Evolutionary conservation across 2,113 vertebrate genomes (phyloP).

Genomic region (Lagenorhynchus albirostris): DNA sequence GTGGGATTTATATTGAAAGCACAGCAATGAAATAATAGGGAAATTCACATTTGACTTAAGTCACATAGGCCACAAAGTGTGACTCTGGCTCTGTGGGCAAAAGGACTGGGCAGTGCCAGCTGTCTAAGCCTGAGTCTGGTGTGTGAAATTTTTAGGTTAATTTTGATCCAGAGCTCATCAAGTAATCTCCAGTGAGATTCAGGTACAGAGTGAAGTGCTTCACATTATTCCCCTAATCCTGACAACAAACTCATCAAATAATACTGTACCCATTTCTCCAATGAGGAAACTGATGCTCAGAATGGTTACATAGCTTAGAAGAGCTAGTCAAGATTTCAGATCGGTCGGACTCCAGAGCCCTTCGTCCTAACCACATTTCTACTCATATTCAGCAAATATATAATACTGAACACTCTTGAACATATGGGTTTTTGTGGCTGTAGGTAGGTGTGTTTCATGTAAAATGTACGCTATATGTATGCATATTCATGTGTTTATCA

Average conservation of each 20-base stretch:
- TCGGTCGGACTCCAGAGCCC: not conserved
- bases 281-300: not conserved
- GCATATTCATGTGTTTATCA: not conserved
- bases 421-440: rapidly evolving
- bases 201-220: not conserved
- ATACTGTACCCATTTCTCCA: not conserved
- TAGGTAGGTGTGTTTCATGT: not conserved
- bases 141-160: not conserved
- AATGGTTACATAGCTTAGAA: not conserved
- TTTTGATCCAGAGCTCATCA: not conserved
- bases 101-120: not conserved
- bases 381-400: not conserved
- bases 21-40: not conserved
- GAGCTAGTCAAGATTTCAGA: not conserved
- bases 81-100: not conserved
- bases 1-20: not conserved
- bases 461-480: not conserved
- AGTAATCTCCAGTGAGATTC: not conserved
- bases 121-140: not conserved
- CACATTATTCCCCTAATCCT: not conserved
- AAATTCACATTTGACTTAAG: not conserved
- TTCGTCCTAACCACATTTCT: not conserved
- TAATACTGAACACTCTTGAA: not conserved
- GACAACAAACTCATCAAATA: not conserved
- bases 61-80: not conserved